Percentiles rank a stretch among this genome's conserved stretches.
Conservation (phyloP, 2,888 invertebrate species). For the Pseudococcus longispinus region DNA sequence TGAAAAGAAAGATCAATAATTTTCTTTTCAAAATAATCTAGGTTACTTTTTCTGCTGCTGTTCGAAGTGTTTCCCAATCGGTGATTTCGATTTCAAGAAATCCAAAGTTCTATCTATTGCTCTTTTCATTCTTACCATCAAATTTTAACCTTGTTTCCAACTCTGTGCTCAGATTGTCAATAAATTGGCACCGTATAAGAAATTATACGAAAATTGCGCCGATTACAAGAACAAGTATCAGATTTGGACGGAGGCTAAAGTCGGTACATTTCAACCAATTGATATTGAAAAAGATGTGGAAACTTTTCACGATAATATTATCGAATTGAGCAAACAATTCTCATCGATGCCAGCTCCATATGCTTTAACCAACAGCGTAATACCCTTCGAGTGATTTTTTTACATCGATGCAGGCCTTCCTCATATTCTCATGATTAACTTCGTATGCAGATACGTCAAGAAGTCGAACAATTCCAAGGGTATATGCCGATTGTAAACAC, state of each 20-base stretch:
- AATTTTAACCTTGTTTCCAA: not conserved
- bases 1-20: too few species aligned
- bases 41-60: too few species aligned
- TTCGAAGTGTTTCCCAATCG: too few species aligned
- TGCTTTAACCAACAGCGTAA: constrained; percentile 73
- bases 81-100: too few species aligned
- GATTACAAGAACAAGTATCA: constrained; percentile 84
- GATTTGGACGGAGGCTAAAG: constrained; percentile 83
- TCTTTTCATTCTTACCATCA: not conserved
- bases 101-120: too few species aligned
- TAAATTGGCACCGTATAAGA: constrained; percentile 82
- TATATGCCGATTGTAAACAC: constrained; percentile 91
- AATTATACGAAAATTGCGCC: constrained; percentile 85
- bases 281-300: constrained; percentile 82
- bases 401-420: not conserved
- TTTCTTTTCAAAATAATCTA: too few species aligned
- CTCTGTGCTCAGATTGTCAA: constrained; percentile 67
- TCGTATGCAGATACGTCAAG: constrained; percentile 59
- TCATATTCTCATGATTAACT: not conserved
- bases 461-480: constrained; percentile 87
- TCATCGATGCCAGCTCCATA: constrained; percentile 76
- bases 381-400: not conserved
- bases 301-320: constrained; percentile 78
- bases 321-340: constrained; percentile 88
- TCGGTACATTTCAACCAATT: constrained; percentile 87